phyloP scores from a whole-genome alignment of 2,113 vertebrate species.

The Maccullochella peelii region DNA sequence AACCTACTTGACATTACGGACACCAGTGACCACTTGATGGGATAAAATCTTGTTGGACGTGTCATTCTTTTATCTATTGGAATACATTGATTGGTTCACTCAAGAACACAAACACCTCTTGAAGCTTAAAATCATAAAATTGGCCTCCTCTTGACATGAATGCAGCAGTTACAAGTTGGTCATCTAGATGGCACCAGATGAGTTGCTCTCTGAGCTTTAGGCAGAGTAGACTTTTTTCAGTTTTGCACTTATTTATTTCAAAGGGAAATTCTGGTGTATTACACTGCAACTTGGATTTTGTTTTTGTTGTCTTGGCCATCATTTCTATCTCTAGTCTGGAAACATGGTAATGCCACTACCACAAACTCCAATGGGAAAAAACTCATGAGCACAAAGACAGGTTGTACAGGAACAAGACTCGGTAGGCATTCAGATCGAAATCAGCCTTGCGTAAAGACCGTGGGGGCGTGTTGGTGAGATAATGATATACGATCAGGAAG shows the following conservation, averaged over 20 bases:
- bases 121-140: slow-evolving; percentile 19
- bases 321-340: not conserved
- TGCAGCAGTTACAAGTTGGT: slow-evolving; percentile 6
- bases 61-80: slow-evolving; percentile 12
- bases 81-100: not conserved
- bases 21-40: slow-evolving; percentile 40
- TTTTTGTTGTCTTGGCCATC: not conserved
- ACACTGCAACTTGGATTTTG: not conserved
- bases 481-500: not conserved
- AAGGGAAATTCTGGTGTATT: not conserved
- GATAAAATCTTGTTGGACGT: slow-evolving; percentile 40
- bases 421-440: not conserved
- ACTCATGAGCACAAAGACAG: not conserved
- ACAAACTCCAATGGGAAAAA: not conserved
- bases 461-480: not conserved
- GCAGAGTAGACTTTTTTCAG: not conserved
- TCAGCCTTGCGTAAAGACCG: not conserved
- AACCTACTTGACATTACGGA: slow-evolving; percentile 40
- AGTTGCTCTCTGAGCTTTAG: not conserved
- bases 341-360: not conserved
- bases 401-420: not conserved
- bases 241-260: not conserved
- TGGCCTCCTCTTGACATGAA: not conserved
- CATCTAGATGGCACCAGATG: not conserved
- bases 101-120: slow-evolving; percentile 25